Evolutionary conservation across 2,797 vertebrate genomes (phyloP).

Genomic region (Trichosurus vulpecula): DNA sequence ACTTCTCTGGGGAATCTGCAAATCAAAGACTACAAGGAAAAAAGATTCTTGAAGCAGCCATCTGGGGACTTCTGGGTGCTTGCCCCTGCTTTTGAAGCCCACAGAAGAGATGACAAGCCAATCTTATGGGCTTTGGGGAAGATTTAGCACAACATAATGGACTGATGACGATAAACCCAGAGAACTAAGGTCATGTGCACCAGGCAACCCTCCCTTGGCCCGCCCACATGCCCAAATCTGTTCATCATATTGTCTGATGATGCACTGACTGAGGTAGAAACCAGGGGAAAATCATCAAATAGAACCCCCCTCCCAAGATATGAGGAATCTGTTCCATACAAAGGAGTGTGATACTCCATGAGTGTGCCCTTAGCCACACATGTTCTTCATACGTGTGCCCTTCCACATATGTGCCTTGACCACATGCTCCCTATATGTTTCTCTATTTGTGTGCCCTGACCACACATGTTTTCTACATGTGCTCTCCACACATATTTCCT

Average conservation of each 20-base stretch:
- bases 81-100: conserved; percentile 65
- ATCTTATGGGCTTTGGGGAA: conserved; percentile 45
- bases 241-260: not conserved
- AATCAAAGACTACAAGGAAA: conserved; percentile 73
- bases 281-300: not conserved
- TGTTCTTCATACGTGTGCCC: not conserved
- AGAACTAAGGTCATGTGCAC: not conserved
- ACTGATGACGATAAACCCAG: not conserved
- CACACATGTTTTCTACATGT: not conserved
- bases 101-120: conserved; percentile 59
- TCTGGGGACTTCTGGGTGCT: conserved; percentile 68
- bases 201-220: not conserved
- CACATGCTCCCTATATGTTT: not conserved
- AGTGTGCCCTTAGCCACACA: not conserved
- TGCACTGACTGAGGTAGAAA: not conserved
- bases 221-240: not conserved
- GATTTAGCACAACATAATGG: not conserved
- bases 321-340: not conserved
- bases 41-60: conserved; percentile 70
- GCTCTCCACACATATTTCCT: not conserved
- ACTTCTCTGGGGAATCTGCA: conserved; percentile 68
- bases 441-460: not conserved
- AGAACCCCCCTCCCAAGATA: not conserved
- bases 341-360: not conserved
- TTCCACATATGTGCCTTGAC: not conserved